Evolutionary conservation across 1,140 invertebrate species (phyloP).

Genomic region (Formica selysi): DNA sequence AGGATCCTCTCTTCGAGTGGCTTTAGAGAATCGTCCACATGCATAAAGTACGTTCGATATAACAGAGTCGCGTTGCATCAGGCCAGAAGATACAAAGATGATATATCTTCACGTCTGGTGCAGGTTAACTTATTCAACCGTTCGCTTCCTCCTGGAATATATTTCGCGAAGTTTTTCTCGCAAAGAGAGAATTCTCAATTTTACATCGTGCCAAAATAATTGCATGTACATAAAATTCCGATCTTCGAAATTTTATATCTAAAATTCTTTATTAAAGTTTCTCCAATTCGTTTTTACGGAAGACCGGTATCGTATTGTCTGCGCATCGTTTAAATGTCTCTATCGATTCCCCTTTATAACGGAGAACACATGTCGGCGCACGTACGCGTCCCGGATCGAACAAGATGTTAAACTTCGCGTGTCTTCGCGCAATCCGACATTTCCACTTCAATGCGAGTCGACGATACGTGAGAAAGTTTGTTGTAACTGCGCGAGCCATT

Average conservation of each 20-base stretch:
- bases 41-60: conserved; percentile 39
- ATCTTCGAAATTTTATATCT: neutral
- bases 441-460: conserved; percentile 52
- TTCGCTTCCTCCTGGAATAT: neutral
- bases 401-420: conserved; percentile 62
- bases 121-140: conserved; percentile 39
- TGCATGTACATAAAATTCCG: neutral
- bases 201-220: neutral
- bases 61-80: conserved; percentile 10
- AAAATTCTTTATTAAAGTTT: neutral
- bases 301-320: neutral
- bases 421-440: conserved; percentile 47
- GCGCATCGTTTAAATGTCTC: neutral
- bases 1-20: conserved; percentile 48
- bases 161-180: neutral
- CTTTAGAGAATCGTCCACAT: conserved; percentile 41
- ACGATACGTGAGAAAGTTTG: conserved; percentile 54
- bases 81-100: conserved; percentile 1
- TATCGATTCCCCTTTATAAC: conserved; percentile 19
- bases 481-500: conserved; percentile 42
- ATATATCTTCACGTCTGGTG: conserved; percentile 37
- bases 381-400: conserved; percentile 34
- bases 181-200: neutral
- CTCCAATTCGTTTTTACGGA: neutral
- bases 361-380: conserved; percentile 31